Evolutionary conservation across 2,888 invertebrate species (phyloP).

Genomic region (Eumacrocentrus americanus): DNA sequence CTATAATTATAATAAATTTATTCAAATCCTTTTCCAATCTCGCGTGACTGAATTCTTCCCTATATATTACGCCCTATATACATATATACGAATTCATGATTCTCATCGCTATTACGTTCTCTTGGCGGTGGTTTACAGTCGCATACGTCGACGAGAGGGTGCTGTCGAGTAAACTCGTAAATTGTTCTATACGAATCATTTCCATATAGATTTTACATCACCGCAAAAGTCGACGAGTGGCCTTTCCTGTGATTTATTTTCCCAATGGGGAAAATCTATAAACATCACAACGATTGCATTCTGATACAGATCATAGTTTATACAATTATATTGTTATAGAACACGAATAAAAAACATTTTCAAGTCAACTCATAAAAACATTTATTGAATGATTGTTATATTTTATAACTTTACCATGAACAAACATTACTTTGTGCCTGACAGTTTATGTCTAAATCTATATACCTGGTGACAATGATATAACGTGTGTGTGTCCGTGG

Average conservation of each 20-base stretch:
- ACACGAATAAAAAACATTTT: too few relatives aligned
- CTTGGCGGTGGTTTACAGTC: not conserved
- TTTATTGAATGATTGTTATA: too few relatives aligned
- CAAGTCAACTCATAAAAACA: too few relatives aligned
- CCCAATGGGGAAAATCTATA: not conserved
- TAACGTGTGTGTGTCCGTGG: too few relatives aligned
- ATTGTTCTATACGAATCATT: constrained; percentile 47
- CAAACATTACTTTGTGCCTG: too few relatives aligned
- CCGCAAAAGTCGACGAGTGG: constrained; percentile 37
- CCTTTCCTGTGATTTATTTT: constrained; percentile 27
- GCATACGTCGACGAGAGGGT: constrained; percentile 2
- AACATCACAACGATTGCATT: not conserved
- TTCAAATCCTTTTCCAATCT: constrained; percentile 10
- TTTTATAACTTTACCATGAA: too few relatives aligned
- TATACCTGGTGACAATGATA: too few relatives aligned
- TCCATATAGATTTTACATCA: constrained; percentile 50
- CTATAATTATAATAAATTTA: constrained; percentile 7
- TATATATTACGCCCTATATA: not conserved
- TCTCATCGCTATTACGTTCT: not conserved
- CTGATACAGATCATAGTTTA: not conserved
- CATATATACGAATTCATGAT: constrained; percentile 11
- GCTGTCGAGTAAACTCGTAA: constrained; percentile 35
- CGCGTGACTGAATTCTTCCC: constrained; percentile 12
- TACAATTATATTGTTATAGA: not conserved
- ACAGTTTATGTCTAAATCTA: too few relatives aligned